Evolutionary conservation across 2,797 vertebrate species (phyloP), one percentile per base, ranked within the genome.

Genomic region (Nothura maculosa): DNA sequence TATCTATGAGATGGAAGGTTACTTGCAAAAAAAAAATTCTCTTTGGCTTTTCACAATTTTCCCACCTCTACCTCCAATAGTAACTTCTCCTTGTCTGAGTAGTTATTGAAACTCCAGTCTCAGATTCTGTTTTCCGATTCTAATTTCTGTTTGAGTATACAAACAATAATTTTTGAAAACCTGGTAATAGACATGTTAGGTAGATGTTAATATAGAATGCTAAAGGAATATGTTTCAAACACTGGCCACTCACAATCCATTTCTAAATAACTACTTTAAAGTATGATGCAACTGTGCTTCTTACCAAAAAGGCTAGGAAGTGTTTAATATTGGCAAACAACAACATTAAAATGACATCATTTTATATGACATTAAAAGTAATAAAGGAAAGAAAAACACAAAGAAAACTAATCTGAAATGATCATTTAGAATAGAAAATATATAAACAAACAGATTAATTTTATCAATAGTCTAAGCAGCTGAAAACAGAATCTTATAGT

Each of bases 321-420:
- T 54, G 57, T 68, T 80, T 87, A 61, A n/a, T 22, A 54, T 9
- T 48, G 25, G 3, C 5, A 84, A 94, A 38, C 4, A 64, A 47
- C 52, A 34, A 48, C 45, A 47, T 47, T 47, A 55, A 79, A 73
- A 76, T 67, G 28, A 72, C 45, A 24, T 34, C 75, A 15, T 5
- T 86, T 81, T 79, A 69, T 79, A 55, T 76, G 22, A 64, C 17
- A 62, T 84, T 68, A 79, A 61, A 61, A 7, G 9, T 42, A 27
- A 50, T 70, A 67, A 47, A 4, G 2, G 21, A 63, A 73, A 16
- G 4, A 66, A 85, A 85, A 70, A 3, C 18, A 64, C 36, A 75
- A 85, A 72, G 28, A 78, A 93, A 90, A 86, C 93, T 25, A 86
- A 78, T 81, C 28, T 62, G 50, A 91, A 81, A 16, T 67, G 81